Evolutionary conservation across 2,113 vertebrate genomes (phyloP).

Genomic region (Thunnus maccoyii): DNA sequence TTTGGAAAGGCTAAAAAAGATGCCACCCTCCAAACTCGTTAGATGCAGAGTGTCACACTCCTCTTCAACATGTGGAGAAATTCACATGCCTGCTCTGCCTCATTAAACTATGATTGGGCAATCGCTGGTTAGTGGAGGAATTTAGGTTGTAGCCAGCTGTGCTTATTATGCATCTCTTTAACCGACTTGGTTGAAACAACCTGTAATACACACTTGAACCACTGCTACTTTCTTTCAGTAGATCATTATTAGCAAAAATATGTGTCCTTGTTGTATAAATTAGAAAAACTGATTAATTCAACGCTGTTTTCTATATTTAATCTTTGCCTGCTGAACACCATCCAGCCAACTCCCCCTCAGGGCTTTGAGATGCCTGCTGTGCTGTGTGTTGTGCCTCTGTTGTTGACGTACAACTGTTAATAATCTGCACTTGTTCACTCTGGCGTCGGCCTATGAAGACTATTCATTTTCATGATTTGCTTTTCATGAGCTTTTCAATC

Average conservation of each 20-base stretch:
- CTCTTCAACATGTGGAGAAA: too few relatives aligned
- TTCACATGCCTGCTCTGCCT: too few relatives aligned
- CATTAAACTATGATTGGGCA: too few relatives aligned
- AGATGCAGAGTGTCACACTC: too few relatives aligned
- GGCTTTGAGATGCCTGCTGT: slow-evolving; percentile 52
- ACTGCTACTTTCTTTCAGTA: background rate
- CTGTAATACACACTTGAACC: too few relatives aligned
- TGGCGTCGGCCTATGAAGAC: slow-evolving; percentile 43
- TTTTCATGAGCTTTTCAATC: background rate
- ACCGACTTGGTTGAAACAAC: too few relatives aligned
- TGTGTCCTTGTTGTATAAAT: background rate
- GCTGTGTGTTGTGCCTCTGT: slow-evolving; percentile 46
- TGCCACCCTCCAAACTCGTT: too few relatives aligned
- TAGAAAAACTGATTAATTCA: background rate
- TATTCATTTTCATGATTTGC: background rate
- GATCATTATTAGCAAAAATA: background rate
- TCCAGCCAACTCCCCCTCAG: slow-evolving; percentile 26
- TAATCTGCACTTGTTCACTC: slow-evolving; percentile 56
- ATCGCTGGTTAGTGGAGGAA: too few relatives aligned
- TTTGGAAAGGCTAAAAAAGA: too few relatives aligned
- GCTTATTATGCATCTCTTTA: too few relatives aligned
- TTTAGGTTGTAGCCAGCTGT: too few relatives aligned
- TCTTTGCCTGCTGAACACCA: slow-evolving; percentile 55
- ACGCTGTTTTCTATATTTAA: background rate
- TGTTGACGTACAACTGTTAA: background rate